phyloP scores from a whole-genome alignment of 2,113 vertebrate genomes.

The Callionymus lyra region DNA sequence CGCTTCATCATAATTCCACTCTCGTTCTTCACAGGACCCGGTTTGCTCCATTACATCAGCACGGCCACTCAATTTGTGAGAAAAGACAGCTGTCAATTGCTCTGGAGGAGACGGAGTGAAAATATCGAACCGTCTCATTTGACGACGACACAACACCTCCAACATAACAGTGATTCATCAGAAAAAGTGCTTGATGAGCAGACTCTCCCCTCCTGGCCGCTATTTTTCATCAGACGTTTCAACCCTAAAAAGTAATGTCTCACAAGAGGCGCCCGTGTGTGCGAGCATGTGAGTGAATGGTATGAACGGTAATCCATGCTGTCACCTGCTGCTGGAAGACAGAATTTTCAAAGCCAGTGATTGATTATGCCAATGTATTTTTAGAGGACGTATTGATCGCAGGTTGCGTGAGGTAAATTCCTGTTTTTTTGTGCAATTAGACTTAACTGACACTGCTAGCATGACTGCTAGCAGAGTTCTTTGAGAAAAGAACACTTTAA shows the following conservation, averaged over 20 bases:
- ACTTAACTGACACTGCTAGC: constrained; percentile 26
- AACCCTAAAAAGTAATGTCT: constrained; percentile 19
- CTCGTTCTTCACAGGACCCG: constrained; percentile 10
- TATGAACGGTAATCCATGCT: constrained; percentile 56
- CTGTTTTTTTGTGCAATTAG: constrained; percentile 35
- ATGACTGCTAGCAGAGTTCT: too few species aligned
- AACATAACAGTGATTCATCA: constrained; percentile 58
- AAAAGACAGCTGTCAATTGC: constrained; percentile 59
- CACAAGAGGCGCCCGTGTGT: background rate
- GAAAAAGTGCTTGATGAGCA: constrained; percentile 48
- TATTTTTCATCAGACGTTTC: constrained; percentile 47
- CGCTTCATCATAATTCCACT: too few species aligned
- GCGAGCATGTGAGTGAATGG: constrained; percentile 32
- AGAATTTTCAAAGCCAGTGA: constrained; percentile 59
- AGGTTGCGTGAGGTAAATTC: constrained; percentile 46
- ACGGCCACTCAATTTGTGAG: constrained; percentile 39
- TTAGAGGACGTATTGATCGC: constrained; percentile 65
- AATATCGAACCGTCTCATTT: constrained; percentile 48
- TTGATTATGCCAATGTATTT: constrained; percentile 58
- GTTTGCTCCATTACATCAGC: constrained; percentile 39
- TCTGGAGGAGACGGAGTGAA: constrained; percentile 43
- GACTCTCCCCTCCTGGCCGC: constrained; percentile 18
- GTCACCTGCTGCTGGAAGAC: constrained; percentile 63
- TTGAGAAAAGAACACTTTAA: too few species aligned
- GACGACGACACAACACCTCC: constrained; percentile 23